These are phyloP conservation scores for Podotricha telesiphe DNA, from an alignment of 2,888 invertebrate genomes.

Conservation along the genomic window DNA sequence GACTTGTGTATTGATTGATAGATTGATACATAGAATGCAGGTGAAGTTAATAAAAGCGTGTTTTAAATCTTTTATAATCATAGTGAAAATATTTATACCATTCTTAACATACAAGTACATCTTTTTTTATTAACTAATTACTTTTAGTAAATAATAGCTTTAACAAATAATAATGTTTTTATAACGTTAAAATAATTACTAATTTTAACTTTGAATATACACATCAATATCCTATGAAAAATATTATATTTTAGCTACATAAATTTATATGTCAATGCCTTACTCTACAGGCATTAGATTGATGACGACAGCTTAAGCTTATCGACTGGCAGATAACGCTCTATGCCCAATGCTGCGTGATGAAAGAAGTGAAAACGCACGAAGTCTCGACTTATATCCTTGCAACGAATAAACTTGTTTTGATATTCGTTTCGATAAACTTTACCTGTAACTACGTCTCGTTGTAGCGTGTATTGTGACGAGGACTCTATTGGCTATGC, in stretches of 20 bases:
- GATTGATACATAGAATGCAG: no score
- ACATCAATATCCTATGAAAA: not conserved
- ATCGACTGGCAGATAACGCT: constrained; percentile 62
- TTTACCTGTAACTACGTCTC: constrained; percentile 6
- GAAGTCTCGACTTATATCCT: constrained; percentile 53
- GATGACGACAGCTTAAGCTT: constrained; percentile 62
- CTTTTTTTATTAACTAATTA: no score
- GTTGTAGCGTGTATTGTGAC: constrained; percentile 20
- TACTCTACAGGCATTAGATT: constrained; percentile 55
- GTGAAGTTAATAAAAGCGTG: no score
- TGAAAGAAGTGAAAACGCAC: constrained; percentile 52
- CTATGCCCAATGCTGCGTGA: constrained; percentile 69
- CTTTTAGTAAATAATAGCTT: no score
- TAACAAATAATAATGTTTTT: no score
- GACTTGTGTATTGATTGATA: no score
- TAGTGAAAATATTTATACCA: no score
- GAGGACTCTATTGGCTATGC: constrained; percentile 14
- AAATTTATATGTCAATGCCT: not conserved
- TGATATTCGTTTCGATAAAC: constrained; percentile 17
- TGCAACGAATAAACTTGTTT: constrained; percentile 21
- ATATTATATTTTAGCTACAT: not conserved
- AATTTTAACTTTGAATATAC: not conserved
- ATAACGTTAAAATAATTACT: no score
- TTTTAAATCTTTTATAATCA: no score
- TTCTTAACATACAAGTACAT: no score